Base-by-base conservation (phyloP, 2,888 invertebrate species). In the Meteorus colon region DNA sequence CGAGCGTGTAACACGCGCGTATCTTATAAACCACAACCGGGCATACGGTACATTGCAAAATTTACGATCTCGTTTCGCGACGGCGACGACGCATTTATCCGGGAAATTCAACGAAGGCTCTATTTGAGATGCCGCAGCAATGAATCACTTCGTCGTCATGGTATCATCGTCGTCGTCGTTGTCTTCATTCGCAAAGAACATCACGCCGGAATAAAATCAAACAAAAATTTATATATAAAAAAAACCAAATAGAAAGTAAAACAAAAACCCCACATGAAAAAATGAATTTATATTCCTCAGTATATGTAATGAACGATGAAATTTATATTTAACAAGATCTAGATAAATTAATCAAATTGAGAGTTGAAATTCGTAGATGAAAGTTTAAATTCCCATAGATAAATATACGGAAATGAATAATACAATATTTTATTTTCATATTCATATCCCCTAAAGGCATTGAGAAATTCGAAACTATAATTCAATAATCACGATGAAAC, bases 41-140 rank as follows among this genome's bases (percentile, higher is more conserved):
- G 27, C 59, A 70, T 70, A 51, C 59, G 14, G 60, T 45, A 41
- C 19, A 70, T 41, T 41, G 27, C 24, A 24, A 69, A 74, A 74
- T 74, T 74, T 69, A 74, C 74, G 67, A 59, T 74, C 27, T 74
- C 74, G 60, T 59, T 73, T 65, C 31, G 65, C 74, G 45, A 34
- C 70, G 60, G 68, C 70, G 75, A 70, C 71, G 71, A 71, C 66
- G 41, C 70, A 75, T 71, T 75, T 72, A 75, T 31, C 65, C 59
- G 62, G 71, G 71, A 75, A 75, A 75, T 75, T 75, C 75, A 72
- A 19, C 55, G 75, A 66, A 62, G 60, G 59, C 66, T 67, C 66
- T 75, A 75, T 75, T 75, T 72, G 45, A 34, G 63, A 72, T 75
- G 59, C 59, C 29, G 37, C 48, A 71, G 48, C 37, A 45, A 75